Base-by-base conservation (phyloP, 2,888 invertebrate genomes). In the Meteorus colon region DNA sequence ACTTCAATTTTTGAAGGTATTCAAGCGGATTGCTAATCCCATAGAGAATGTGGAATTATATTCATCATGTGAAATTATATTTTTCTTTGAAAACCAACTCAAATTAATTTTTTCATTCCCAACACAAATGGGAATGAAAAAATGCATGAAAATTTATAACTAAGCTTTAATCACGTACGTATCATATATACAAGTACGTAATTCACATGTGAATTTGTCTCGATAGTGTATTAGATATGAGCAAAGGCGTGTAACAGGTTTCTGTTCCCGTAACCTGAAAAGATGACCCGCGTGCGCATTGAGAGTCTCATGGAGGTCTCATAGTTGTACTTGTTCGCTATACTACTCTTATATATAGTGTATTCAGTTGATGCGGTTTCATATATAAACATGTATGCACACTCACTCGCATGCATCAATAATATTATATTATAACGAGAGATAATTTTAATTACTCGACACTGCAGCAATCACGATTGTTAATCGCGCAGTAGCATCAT, bases 181-280 rank as follows among this genome's bases (percentile, higher is more conserved):
- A 24, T 1, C 24, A 24, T 24, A 24, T 24, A 63, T n/a, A 0
- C n/a, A 34, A 31, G 31, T 67, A 48, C 29, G 51, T 51, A 27
- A 37, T 62, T 34, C 29, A 27, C 62, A 29, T 72, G 71, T 29
- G 71, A 72, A 72, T 72, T 72, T 16, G 71, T 72, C 59, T 16
- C 62, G 16, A 29, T 19, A n/a, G 34, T 63, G 27, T 12, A 10
- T 68, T 6, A 24, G 24, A 24, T 14, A 37, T 59, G 29, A 60
- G 31, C 29, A 60, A 34, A 72, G 71, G 62, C 45, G 71, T 73
- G 65, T 65, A 73, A 73, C 73, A 73, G 73, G 73, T 73, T 73
- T 73, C 51, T 73, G 65, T 73, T 73, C 73, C 51, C 73, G 73
- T 73, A 73, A 73, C 73, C 73, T 63, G 48, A 24, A 73, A 73